Conservation (phyloP, 2,797 vertebrate genomes). For the Pipistrellus nathusii region DNA sequence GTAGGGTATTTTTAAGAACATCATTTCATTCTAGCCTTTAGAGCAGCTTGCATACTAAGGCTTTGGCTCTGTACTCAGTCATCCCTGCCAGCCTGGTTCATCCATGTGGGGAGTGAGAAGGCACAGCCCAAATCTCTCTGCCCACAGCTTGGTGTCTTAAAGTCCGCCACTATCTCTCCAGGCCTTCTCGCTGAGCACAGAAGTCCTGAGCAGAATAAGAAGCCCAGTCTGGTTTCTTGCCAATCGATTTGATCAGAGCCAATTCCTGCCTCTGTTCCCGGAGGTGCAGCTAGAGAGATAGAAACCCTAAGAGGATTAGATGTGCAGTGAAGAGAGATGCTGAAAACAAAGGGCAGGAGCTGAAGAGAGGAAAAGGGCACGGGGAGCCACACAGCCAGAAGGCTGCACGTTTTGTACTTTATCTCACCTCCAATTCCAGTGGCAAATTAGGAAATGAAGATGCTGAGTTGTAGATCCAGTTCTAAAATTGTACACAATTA, state of each 20-base stretch:
- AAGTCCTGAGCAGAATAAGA: not conserved
- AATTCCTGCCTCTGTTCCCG: not conserved
- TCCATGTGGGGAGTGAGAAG: not conserved
- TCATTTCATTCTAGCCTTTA: not conserved
- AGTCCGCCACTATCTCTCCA: not conserved
- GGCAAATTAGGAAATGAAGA: not conserved
- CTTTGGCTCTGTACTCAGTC: not conserved
- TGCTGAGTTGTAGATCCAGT: not conserved
- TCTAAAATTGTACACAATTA: not conserved
- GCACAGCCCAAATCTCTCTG: not conserved
- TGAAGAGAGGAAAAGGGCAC: not conserved
- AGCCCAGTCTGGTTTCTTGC: not conserved
- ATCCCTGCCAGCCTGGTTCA: not conserved
- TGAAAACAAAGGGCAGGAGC: not conserved
- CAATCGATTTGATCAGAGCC: not conserved
- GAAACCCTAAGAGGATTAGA: slow-evolving; percentile 53
- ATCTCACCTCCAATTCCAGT: not conserved
- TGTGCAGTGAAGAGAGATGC: not conserved
- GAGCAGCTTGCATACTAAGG: not conserved
- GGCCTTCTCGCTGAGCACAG: not conserved
- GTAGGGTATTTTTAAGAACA: not conserved
- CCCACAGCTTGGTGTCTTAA: not conserved
- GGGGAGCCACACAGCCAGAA: not conserved
- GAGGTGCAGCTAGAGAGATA: not conserved
- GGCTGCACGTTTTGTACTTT: not conserved